Percentiles rank a stretch among this genome's conserved stretches.
Conservation (phyloP, 2,113 vertebrate species). For the Shinisaurus crocodilurus region DNA sequence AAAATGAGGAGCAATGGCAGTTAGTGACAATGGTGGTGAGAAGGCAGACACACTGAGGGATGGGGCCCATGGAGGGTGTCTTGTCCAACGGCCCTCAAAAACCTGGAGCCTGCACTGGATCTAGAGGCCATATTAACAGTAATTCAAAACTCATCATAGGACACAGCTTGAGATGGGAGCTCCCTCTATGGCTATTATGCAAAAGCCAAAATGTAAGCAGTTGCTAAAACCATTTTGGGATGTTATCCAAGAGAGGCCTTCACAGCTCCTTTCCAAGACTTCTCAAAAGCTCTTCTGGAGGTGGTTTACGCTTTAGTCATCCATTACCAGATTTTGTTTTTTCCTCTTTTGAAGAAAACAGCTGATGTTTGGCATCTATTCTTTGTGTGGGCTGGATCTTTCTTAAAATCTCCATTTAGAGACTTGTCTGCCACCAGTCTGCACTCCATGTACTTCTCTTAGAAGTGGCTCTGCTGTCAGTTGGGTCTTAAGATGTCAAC, state of each 20-base stretch:
- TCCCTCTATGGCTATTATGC: background rate
- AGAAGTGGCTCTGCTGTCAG: background rate
- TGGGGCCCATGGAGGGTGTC: too few relatives aligned
- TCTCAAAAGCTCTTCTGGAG: background rate
- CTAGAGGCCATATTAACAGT: background rate
- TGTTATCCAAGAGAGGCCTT: background rate
- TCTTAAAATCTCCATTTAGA: background rate
- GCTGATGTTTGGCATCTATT: background rate
- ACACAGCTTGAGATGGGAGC: background rate
- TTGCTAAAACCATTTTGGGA: background rate
- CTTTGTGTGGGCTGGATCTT: background rate
- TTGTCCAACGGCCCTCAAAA: too few relatives aligned
- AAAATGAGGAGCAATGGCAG: too few relatives aligned
- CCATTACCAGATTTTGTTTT: constrained; percentile 4
- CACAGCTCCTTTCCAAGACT: background rate
- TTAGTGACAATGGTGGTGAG: too few relatives aligned
- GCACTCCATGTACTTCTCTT: background rate
- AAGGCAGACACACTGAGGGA: too few relatives aligned
- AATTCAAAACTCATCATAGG: background rate
- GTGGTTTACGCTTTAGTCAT: background rate
- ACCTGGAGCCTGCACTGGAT: too few relatives aligned
- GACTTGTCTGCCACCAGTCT: background rate
- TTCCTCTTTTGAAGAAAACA: background rate
- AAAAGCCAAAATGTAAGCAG: background rate
- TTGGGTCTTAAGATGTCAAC: background rate